A percentile compares a stretch with the other conserved stretches of the same genome.
phyloP scores from a whole-genome alignment of 2,113 vertebrate species.

The Vidua chalybeata region DNA sequence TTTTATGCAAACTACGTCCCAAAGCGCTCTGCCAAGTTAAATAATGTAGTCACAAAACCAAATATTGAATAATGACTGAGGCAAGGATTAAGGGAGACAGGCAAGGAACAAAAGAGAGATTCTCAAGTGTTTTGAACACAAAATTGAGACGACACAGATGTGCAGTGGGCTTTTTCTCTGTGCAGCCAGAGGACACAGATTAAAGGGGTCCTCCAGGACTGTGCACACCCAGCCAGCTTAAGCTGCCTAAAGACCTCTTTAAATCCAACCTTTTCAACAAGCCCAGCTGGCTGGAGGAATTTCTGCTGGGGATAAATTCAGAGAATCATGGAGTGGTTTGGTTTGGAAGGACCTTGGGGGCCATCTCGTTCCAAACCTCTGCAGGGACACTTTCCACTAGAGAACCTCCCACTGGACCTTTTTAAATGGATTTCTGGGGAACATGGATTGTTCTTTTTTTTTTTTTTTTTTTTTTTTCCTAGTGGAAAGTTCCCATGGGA shows the following conservation, averaged over 20 bases:
- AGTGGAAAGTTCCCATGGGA: not conserved
- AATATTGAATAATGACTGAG: slow-evolving; percentile 66
- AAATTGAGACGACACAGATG: not conserved
- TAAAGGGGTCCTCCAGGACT: not conserved
- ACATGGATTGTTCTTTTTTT: not conserved
- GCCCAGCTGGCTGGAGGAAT: not conserved
- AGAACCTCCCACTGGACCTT: not conserved
- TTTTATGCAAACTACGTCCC: slow-evolving; percentile 30
- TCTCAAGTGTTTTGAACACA: slow-evolving; percentile 19
- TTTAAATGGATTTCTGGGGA: not conserved
- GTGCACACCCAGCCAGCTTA: not conserved
- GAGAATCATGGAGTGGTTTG: not conserved
- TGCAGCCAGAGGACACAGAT: not conserved
- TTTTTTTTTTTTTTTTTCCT: not conserved
- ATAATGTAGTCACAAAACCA: slow-evolving; percentile 64
- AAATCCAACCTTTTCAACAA: not conserved
- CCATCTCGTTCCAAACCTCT: not conserved
- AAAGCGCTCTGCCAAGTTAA: slow-evolving; percentile 43
- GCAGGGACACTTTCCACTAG: not conserved
- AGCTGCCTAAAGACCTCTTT: not conserved
- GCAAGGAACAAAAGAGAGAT: slow-evolving; percentile 38
- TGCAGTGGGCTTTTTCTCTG: not conserved
- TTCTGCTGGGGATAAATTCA: not conserved
- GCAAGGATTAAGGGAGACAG: slow-evolving; percentile 44
- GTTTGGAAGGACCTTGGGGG: not conserved